Evolutionary conservation across 2,113 vertebrate genomes (phyloP).

Genomic region (Donacobius atricapilla): DNA sequence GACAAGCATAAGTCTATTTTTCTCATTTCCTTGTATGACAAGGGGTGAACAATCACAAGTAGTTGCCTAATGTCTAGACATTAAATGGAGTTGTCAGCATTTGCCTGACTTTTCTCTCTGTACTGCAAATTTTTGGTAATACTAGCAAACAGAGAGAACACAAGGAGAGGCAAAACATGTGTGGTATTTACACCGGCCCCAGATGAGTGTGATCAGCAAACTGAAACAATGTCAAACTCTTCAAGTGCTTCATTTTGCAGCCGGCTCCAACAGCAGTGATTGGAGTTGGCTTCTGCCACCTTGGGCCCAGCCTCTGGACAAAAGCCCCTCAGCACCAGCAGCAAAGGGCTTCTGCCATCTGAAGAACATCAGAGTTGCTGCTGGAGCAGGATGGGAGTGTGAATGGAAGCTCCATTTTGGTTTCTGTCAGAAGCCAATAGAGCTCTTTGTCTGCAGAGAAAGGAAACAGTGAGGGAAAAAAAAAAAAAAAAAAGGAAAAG

Average conservation of each 20-base stretch:
- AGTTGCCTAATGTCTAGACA: constrained; percentile 39
- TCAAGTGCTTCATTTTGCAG: background rate
- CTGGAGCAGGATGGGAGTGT: background rate
- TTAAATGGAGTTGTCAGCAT: background rate
- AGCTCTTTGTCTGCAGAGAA: background rate
- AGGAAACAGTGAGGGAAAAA: background rate
- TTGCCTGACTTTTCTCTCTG: background rate
- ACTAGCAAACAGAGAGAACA: background rate
- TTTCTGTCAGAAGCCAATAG: background rate
- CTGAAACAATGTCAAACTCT: constrained; percentile 8
- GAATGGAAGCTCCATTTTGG: background rate
- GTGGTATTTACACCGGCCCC: background rate
- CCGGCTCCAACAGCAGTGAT: background rate
- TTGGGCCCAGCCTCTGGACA: background rate
- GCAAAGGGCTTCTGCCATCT: accelerated
- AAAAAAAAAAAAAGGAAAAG: background rate
- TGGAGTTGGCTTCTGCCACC: background rate
- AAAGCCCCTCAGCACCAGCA: background rate
- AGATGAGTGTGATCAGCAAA: constrained; percentile 16
- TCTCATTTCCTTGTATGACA: background rate
- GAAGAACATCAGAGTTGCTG: background rate
- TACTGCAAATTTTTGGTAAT: background rate
- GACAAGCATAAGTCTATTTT: background rate
- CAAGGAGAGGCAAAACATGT: constrained; percentile 10
- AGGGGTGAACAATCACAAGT: background rate